Conservation (phyloP, 2,113 vertebrate genomes). For the Dromas ardeola region DNA sequence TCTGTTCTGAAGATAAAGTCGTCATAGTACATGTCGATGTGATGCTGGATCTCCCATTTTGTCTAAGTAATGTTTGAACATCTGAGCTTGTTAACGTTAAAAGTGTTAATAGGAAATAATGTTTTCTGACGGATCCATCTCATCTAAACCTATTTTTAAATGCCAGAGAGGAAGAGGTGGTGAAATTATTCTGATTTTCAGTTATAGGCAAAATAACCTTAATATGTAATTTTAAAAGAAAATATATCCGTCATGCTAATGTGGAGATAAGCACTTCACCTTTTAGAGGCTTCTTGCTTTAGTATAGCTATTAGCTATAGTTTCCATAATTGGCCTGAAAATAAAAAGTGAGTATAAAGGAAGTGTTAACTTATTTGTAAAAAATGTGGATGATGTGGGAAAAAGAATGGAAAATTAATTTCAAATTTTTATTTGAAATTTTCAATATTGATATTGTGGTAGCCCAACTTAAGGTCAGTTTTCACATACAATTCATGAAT, state of each 20-base stretch:
- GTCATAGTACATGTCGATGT: fast-evolving
- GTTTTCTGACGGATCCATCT: neutral
- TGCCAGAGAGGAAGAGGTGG: neutral
- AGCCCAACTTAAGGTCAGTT: neutral
- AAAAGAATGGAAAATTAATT: neutral
- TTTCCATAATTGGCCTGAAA: neutral
- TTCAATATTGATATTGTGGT: neutral
- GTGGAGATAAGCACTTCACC: neutral
- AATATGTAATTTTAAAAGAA: neutral
- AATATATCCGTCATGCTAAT: neutral
- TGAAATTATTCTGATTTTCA: neutral
- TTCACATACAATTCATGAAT: neutral
- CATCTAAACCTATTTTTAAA: neutral
- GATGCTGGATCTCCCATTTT: neutral
- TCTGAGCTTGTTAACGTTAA: neutral
- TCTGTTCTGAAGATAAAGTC: neutral
- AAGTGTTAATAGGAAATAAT: neutral
- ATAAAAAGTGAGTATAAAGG: neutral
- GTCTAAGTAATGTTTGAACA: neutral
- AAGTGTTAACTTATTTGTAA: neutral
- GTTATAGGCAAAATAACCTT: neutral
- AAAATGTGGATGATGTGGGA: neutral
- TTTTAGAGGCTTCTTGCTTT: neutral
- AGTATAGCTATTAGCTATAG: neutral
- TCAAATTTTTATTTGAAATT: neutral